Base-by-base conservation (phyloP, 2,888 invertebrate species). In the Harpalus rufipes region DNA sequence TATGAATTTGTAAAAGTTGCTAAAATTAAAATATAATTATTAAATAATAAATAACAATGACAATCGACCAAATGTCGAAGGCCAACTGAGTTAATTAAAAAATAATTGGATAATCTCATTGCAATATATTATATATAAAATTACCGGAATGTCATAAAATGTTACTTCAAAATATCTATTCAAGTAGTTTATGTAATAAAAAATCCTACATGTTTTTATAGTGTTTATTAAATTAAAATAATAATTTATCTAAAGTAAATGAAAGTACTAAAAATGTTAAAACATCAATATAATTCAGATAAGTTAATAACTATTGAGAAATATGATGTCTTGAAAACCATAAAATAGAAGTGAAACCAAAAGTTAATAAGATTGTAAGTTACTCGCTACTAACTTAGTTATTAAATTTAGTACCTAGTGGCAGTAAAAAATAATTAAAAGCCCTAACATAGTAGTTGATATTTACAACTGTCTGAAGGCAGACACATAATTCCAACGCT, bases 401-500 rank as follows among this genome's bases (percentile, higher is more conserved):
- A 68, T 68, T 39, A 68, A 74, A 44, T 44, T 74, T 44, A 74
- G 41, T 44, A 74, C 72, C 72, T 74, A 74, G 72, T 44, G 72
- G 44, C 72, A 41, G 21, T 74, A 74, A 74, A 74, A 65, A 74
- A 74, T 74, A 74, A 74, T 74, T 68, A 68, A 68, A 68, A 68
- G 68, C 68, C 25, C 68, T 32, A 68, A 68, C 68, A 68, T 68
- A 68, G 68, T 68, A 68, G 63, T 63, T 63, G 10, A 68, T 39
- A 68, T 68, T 68, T 74, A 44, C 44, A 44, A 44, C 72, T 74
- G 72, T 44, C 41, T 74, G 41, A 8, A 74, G 72, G 72, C 72
- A 44, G 44, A 44, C 32, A 68, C 63, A 63, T 63, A 63, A 63
- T 12, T 63, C 25, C 12, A 21, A 2, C 41, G 14, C 21, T 74